phyloP scores from a whole-genome alignment of 2,113 vertebrate species.

The Carassius auratus region DNA sequence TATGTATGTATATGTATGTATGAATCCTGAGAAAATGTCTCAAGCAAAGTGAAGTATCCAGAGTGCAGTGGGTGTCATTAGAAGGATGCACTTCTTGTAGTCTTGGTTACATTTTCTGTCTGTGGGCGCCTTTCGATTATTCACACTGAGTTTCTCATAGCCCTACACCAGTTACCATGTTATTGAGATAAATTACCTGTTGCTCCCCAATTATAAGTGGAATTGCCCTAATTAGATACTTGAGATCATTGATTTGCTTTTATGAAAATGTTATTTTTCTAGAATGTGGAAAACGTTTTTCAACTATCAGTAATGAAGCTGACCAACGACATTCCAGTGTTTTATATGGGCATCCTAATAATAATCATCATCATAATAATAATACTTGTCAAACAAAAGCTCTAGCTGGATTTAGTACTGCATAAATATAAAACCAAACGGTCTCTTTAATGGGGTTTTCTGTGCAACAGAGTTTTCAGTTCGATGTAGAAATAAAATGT shows the following conservation, averaged over 20 bases:
- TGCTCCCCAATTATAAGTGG: not conserved
- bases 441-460: not conserved
- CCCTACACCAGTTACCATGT: not conserved
- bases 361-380: not conserved
- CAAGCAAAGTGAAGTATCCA: not conserved
- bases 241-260: not conserved
- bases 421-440: not conserved
- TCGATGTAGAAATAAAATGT: not conserved
- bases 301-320: not conserved
- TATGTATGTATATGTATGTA: no score
- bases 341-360: not conserved
- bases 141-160: not conserved
- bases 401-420: not conserved
- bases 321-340: not conserved
- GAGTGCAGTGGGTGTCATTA: not conserved
- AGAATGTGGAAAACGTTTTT: not conserved
- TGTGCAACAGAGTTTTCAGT: not conserved
- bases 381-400: not conserved
- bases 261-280: not conserved
- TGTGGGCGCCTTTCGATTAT: not conserved
- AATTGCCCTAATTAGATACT: constrained; percentile 18
- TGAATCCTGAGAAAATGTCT: not conserved
- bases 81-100: not conserved
- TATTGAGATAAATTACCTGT: constrained; percentile 35
- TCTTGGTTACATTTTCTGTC: not conserved